Percentiles rank a stretch among this genome's conserved stretches.
Conservation (phyloP, 2,888 invertebrate species). For the Chloroclystis v-ata region DNA sequence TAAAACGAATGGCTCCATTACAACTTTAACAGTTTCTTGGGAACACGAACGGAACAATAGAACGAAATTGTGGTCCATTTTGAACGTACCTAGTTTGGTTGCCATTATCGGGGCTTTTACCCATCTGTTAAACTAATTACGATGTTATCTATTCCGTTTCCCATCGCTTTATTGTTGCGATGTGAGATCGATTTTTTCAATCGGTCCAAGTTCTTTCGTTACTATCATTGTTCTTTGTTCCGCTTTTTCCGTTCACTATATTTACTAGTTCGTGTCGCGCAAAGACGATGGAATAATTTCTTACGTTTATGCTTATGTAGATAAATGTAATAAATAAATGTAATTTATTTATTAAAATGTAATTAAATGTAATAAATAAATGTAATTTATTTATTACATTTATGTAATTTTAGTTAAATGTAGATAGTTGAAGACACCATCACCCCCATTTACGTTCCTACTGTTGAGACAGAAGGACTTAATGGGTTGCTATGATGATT, state of each 20-base stretch:
- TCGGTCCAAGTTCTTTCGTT: conserved; percentile 22
- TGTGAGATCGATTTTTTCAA: conserved; percentile 35
- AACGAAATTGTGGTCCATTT: conserved; percentile 26
- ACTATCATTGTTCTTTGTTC: conserved; percentile 14
- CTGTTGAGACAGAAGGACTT: no score
- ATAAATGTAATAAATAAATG: no score
- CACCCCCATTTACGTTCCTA: no score
- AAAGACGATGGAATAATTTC: no score
- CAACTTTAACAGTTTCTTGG: conserved; percentile 14
- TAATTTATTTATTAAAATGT: conserved; percentile 2
- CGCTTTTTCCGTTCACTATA: conserved; percentile 8
- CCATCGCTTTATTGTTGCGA: conserved; percentile 36
- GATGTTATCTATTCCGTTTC: conserved; percentile 36
- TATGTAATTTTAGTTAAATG: no score
- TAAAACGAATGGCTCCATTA: conserved; percentile 20
- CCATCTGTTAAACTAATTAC: conserved; percentile 26
- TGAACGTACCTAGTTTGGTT: neutral
- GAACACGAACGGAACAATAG: conserved; percentile 27
- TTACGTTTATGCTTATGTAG: no score
- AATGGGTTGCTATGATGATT: neutral
- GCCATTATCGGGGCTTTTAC: conserved; percentile 27
- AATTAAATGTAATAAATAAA: no score
- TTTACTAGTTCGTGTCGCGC: no score
- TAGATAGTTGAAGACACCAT: no score
- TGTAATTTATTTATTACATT: no score